phyloP scores from a whole-genome alignment of 2,888 invertebrate species.

The Elysia crispata region DNA sequence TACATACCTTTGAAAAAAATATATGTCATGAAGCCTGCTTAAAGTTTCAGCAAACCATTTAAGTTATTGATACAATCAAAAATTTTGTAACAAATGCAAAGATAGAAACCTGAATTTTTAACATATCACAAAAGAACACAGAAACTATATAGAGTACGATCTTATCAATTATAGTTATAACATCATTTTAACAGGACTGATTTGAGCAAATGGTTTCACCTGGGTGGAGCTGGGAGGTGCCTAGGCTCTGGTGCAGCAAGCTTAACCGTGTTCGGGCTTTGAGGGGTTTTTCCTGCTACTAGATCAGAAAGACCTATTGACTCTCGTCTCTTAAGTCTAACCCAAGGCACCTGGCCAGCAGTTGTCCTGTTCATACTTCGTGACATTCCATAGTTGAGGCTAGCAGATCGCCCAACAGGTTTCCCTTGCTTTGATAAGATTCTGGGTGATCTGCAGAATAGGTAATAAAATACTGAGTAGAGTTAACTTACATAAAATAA shows the following conservation, averaged over 20 bases:
- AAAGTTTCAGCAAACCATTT: too few relatives aligned
- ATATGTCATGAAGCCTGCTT: too few relatives aligned
- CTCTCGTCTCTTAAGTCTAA: slow-evolving; percentile 47
- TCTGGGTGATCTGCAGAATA: slow-evolving; percentile 13
- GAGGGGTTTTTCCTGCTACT: slow-evolving; percentile 33
- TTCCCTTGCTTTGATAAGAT: background rate
- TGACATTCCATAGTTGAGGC: slow-evolving; percentile 46
- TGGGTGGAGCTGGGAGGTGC: slow-evolving; percentile 55
- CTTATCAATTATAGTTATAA: too few relatives aligned
- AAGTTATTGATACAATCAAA: too few relatives aligned
- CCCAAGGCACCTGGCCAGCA: slow-evolving; percentile 50
- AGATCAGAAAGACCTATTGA: slow-evolving; percentile 38
- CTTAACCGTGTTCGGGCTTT: slow-evolving; percentile 66
- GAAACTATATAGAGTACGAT: too few relatives aligned
- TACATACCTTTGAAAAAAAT: too few relatives aligned
- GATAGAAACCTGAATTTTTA: too few relatives aligned
- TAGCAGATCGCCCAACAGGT: slow-evolving; percentile 39
- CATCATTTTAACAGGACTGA: too few relatives aligned
- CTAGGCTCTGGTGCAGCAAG: slow-evolving; percentile 65
- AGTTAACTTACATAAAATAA: too few relatives aligned
- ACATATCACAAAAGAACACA: too few relatives aligned
- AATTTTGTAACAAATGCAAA: too few relatives aligned
- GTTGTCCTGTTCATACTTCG: slow-evolving; percentile 47
- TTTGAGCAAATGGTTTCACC: slow-evolving; percentile 39
- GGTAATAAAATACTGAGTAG: too few relatives aligned